A percentile compares a stretch with the other conserved stretches of the same genome.
phyloP scores from a whole-genome alignment of 2,797 vertebrate genomes.

The Alca torda region DNA sequence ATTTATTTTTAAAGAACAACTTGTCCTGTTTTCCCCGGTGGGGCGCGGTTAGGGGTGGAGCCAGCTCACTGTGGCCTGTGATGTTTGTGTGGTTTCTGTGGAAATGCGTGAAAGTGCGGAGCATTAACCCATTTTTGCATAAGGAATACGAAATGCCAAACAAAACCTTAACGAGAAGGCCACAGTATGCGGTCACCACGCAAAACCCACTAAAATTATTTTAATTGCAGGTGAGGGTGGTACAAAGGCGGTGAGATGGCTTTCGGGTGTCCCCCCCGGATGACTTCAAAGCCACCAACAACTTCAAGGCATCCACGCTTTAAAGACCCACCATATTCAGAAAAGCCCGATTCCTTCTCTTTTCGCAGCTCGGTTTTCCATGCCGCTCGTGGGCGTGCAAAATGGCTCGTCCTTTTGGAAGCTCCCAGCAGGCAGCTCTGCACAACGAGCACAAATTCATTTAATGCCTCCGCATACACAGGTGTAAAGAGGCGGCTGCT shows the following conservation, averaged over 20 bases:
- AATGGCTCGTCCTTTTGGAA: background rate
- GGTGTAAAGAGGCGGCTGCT: background rate
- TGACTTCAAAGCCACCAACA: background rate
- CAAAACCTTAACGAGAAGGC: background rate
- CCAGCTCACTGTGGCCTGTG: background rate
- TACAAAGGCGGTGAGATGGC: accelerated
- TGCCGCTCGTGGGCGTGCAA: background rate
- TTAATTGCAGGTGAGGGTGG: background rate
- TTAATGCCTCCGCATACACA: background rate
- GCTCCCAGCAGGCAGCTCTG: background rate
- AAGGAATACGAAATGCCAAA: background rate
- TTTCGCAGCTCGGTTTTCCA: accelerated
- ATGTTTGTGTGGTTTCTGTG: background rate
- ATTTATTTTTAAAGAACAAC: background rate
- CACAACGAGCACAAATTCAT: accelerated
- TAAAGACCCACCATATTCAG: background rate
- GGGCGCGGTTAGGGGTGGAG: background rate
- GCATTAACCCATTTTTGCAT: background rate
- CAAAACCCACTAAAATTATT: background rate
- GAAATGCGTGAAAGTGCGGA: background rate
- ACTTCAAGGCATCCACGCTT: accelerated
- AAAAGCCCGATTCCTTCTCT: background rate
- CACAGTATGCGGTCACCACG: accelerated
- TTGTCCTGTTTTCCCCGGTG: background rate
- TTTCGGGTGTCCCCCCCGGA: background rate